Evolutionary conservation across 2,888 invertebrate genomes (phyloP), one percentile per base, ranked within the genome.

Genomic region (Seira sanloemensis): DNA sequence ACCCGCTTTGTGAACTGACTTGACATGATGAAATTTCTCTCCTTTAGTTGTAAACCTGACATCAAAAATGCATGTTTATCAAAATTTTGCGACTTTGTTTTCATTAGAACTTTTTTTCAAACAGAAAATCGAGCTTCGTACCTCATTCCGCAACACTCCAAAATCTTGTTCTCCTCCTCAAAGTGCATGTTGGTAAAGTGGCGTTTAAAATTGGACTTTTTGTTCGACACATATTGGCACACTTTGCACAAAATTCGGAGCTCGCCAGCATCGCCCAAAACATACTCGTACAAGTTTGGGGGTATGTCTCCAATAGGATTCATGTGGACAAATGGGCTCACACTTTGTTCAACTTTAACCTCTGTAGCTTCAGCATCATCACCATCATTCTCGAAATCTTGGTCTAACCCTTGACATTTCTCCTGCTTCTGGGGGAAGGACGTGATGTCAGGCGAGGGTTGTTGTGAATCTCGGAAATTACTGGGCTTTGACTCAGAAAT

Each of bases 121-220:
- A 37, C 37, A 7, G 37, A 37, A 37, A 37, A n/a, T n/a, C 37
- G 37, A 37, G 2, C 7, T 5, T 9, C 23, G 37, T 78, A 78
- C 77, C 77, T 74, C 21, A 69, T 72, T 65, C 76, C 71, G 18
- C 72, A 85, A 74, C 81, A 80, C 37, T 80, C 72, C 69, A 80
- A 72, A 1, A 37, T n/a, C 73, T 80, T 66, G 12, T 75, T 76
- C 12, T 80, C 72, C n/a, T 54, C 54, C 18, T 68, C 37, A 58
- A 75, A 83, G 85, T 92, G 91, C 91, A 92, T 91, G 1, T 91
- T 91, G 1, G 90, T 88, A 26, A 91, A 90, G 88, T 92, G 92
- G 2, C 92, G 88, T 81, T 91, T 91, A 50, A 91, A 90, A 86
- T 92, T 92, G 87, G 85, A 85, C n/a, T 83, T 76, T 46, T 87